phyloP scores from a whole-genome alignment of 2,113 vertebrate species.

The human (Homo sapiens) region DNA sequence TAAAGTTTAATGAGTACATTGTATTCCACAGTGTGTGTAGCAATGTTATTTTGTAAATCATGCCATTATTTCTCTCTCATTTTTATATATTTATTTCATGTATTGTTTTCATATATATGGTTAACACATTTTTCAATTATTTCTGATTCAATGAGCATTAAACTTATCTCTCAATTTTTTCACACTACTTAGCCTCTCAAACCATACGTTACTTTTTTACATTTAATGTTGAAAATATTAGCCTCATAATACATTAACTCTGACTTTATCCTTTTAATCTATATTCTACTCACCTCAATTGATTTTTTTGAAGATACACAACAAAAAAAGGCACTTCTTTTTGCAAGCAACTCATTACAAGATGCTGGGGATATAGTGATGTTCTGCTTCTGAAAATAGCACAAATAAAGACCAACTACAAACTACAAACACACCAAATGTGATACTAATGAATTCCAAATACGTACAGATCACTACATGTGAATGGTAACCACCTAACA shows the following conservation, averaged over 20 bases:
- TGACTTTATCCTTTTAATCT: constrained; percentile 55
- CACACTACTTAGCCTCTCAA: background rate
- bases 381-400: background rate
- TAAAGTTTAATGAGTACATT: background rate
- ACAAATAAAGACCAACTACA: background rate
- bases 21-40: background rate
- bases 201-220: background rate
- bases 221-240: constrained; percentile 47
- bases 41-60: background rate
- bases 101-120: background rate
- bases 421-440: background rate
- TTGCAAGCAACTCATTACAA: constrained; percentile 18
- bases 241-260: background rate
- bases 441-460: background rate
- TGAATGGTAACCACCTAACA: background rate
- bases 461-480: background rate
- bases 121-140: background rate
- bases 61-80: background rate
- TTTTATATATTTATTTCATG: too few relatives aligned
- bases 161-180: background rate
- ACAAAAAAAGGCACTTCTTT: constrained; percentile 24
- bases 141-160: constrained; percentile 11
- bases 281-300: constrained; percentile 22
- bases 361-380: background rate
- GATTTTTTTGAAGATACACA: constrained; percentile 54